Conservation (phyloP, 2,888 invertebrate species). For the Marasmarcha lunaedactyla region DNA sequence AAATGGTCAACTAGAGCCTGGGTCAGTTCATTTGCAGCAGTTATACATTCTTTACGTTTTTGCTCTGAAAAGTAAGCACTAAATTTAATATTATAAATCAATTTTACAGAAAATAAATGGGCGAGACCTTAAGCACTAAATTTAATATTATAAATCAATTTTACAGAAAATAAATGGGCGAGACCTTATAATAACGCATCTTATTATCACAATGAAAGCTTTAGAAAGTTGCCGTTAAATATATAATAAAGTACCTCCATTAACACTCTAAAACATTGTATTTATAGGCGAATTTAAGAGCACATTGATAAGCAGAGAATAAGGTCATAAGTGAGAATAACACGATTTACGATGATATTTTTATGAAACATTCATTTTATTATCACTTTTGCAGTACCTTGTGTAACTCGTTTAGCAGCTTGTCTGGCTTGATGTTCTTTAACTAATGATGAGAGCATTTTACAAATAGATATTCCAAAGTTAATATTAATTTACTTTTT, state of each 20-base stretch:
- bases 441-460: conserved; percentile 86
- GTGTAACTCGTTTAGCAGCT: conserved; percentile 80
- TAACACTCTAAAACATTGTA: too few relatives aligned
- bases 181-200: too few relatives aligned
- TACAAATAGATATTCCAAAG: too few relatives aligned
- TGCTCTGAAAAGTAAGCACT: conserved; percentile 74
- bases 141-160: background rate
- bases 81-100: background rate
- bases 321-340: too few relatives aligned
- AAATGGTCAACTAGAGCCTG: conserved; percentile 96
- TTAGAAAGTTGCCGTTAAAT: too few relatives aligned
- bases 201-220: too few relatives aligned
- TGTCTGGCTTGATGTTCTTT: conserved; percentile 91
- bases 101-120: background rate
- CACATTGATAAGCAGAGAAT: too few relatives aligned
- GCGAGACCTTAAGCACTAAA: background rate
- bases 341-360: background rate
- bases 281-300: too few relatives aligned
- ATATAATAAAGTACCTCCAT: too few relatives aligned
- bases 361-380: background rate
- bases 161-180: background rate
- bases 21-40: conserved; percentile 92
- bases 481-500: too few relatives aligned
- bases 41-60: conserved; percentile 92
- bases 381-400: conserved; percentile 66